Evolutionary conservation across 2,888 invertebrate species (phyloP).

Genomic region (Anaspis maculata): DNA sequence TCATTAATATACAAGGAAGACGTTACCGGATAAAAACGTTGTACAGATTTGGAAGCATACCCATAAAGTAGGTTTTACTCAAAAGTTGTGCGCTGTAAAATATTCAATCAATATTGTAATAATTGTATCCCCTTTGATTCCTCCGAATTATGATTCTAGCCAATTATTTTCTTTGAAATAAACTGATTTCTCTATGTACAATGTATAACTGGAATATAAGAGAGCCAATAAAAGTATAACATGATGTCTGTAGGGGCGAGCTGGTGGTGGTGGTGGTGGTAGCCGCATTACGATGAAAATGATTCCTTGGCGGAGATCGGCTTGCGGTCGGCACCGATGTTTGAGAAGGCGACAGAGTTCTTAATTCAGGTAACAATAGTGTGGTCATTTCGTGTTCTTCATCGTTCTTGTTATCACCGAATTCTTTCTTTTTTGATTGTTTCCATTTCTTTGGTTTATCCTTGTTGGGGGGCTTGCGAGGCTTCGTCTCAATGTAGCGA

Average conservation of each 20-base stretch:
- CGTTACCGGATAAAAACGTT: constrained; percentile 24
- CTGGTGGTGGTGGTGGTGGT: constrained; percentile 13
- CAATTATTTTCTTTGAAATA: constrained; percentile 9
- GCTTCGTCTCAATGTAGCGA: constrained; percentile 34
- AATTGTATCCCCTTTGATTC: constrained; percentile 20
- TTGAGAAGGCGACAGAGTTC: constrained; percentile 26
- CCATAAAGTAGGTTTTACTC: too few species aligned
- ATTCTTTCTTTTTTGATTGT: constrained; percentile 30
- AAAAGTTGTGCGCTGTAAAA: constrained; percentile 11
- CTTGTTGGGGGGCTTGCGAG: constrained; percentile 35
- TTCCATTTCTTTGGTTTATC: constrained; percentile 38
- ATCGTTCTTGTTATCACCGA: constrained; percentile 28
- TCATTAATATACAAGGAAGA: constrained; percentile 32
- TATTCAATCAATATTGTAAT: constrained; percentile 15
- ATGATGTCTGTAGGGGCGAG: constrained; percentile 17
- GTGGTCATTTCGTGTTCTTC: constrained; percentile 32
- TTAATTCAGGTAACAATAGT: constrained; percentile 28
- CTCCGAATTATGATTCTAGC: constrained; percentile 15
- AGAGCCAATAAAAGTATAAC: constrained; percentile 16
- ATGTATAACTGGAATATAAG: constrained; percentile 17
- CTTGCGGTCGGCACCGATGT: constrained; percentile 30
- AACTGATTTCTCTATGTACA: constrained; percentile 14
- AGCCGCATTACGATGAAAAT: constrained; percentile 23
- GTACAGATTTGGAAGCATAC: constrained; percentile 17
- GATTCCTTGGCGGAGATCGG: constrained; percentile 34